Conservation (phyloP, 2,113 vertebrate species). For the Oryzias curvinotus region DNA sequence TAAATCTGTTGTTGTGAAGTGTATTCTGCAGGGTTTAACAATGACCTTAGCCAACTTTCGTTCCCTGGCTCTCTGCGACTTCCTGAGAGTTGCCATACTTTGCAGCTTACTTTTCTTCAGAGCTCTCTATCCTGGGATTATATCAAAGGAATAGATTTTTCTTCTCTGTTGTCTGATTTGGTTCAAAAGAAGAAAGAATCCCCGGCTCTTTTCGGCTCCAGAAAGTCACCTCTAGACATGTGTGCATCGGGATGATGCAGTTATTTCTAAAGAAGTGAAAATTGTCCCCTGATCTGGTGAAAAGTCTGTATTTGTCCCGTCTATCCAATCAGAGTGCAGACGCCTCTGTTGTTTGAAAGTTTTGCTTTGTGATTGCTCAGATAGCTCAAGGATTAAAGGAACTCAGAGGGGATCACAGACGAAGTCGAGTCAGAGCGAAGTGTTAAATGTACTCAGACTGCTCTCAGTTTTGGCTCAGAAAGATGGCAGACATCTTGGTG, state of each 20-base stretch:
- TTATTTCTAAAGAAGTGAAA: slow-evolving; percentile 24
- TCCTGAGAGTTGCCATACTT: slow-evolving; percentile 41
- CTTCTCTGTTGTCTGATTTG: slow-evolving; percentile 43
- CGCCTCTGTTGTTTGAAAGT: slow-evolving; percentile 31
- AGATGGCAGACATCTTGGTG: slow-evolving; percentile 39
- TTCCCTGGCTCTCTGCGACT: slow-evolving; percentile 33
- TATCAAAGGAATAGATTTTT: slow-evolving; percentile 52
- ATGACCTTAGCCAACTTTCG: slow-evolving; percentile 52
- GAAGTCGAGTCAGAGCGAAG: slow-evolving; percentile 37
- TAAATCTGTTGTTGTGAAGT: slow-evolving; percentile 41
- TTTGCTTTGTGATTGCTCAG: slow-evolving; percentile 18
- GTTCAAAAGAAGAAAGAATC: slow-evolving; percentile 10
- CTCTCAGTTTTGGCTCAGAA: slow-evolving; percentile 44
- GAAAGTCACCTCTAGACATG: slow-evolving; percentile 53
- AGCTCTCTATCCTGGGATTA: slow-evolving; percentile 48
- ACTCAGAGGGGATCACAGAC: slow-evolving; percentile 34
- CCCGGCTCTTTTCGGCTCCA: slow-evolving; percentile 30
- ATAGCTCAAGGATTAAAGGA: slow-evolving; percentile 19
- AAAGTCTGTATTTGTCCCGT: slow-evolving; percentile 5
- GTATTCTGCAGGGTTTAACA: slow-evolving; percentile 45
- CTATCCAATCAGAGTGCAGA: slow-evolving; percentile 11
- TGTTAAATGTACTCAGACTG: slow-evolving; percentile 27
- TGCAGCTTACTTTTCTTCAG: slow-evolving; percentile 50
- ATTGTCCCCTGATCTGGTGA: slow-evolving; percentile 1
- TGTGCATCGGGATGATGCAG: slow-evolving; percentile 18